Percentiles rank a stretch among this genome's conserved stretches.
These are phyloP conservation scores for Leptopterna dolabrata DNA, from an alignment of 2,888 invertebrate genomes.

Conservation along the genomic window DNA sequence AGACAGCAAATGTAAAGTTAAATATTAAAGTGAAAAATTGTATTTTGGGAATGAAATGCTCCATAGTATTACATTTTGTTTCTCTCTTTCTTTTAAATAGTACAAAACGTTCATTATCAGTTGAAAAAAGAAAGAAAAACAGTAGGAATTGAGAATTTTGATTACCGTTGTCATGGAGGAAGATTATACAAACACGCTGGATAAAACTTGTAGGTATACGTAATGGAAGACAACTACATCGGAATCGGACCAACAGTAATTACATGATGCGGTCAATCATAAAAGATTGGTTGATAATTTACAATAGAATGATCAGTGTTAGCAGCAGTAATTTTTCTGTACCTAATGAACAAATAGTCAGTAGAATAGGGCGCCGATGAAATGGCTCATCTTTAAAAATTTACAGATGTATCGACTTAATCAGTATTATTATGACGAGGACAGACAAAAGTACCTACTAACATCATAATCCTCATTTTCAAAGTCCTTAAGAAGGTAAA, in stretches of 20 bases:
- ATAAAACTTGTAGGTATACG: slow-evolving; percentile 23
- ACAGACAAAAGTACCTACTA: no score
- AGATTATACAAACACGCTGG: slow-evolving; percentile 11
- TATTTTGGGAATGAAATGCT: slow-evolving; percentile 52
- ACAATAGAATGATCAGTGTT: neutral
- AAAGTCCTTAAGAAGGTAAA: no score
- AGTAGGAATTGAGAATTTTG: slow-evolving; percentile 54
- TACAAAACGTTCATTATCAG: slow-evolving; percentile 39
- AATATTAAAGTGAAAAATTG: slow-evolving; percentile 47
- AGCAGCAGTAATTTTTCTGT: neutral
- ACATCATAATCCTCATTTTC: no score
- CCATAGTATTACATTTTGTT: slow-evolving; percentile 17
- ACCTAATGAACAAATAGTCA: neutral
- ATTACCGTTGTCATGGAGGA: slow-evolving; percentile 55
- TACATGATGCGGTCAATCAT: slow-evolving; percentile 39
- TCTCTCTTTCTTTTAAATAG: slow-evolving; percentile 17
- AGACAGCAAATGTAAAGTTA: slow-evolving; percentile 20
- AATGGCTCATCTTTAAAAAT: no score
- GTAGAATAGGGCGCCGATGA: no score
- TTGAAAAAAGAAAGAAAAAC: neutral
- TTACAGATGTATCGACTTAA: no score
- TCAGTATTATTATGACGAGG: no score
- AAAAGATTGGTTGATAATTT: neutral
- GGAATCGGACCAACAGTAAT: neutral
- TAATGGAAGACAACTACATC: slow-evolving; percentile 48